Evolutionary conservation across 2,113 vertebrate genomes (phyloP).

Genomic region (Bubo blakistoni): DNA sequence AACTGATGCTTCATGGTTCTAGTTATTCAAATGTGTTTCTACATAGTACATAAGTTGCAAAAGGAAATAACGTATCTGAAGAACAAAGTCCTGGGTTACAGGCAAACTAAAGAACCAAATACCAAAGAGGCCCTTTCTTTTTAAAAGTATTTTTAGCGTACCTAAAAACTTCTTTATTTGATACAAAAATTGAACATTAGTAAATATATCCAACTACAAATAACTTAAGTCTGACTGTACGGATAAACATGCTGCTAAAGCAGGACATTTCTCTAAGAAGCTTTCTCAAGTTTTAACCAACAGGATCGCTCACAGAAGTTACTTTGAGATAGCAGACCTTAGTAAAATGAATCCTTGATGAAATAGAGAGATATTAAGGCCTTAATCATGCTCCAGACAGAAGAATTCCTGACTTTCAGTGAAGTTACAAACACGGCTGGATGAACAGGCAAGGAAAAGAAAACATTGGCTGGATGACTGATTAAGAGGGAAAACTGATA

Average conservation of each 20-base stretch:
- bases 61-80: background rate
- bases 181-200: background rate
- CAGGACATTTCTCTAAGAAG: background rate
- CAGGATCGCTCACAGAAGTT: background rate
- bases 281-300: background rate
- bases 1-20: background rate
- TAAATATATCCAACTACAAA: background rate
- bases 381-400: background rate
- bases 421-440: background rate
- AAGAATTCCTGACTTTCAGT: slow-evolving; percentile 38
- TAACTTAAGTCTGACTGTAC: background rate
- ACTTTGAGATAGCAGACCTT: background rate
- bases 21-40: background rate
- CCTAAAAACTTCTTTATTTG: background rate
- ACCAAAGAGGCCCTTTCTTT: background rate
- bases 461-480: slow-evolving; percentile 10
- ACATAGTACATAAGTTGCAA: rapidly evolving
- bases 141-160: background rate
- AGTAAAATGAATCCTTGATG: background rate
- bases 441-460: slow-evolving; percentile 5
- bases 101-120: background rate
- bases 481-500: background rate
- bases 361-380: background rate
- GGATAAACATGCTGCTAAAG: background rate
- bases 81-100: background rate